These are phyloP conservation scores for Ruditapes philippinarum DNA, from an alignment of 1,140 invertebrate genomes.

Conservation along the genomic window DNA sequence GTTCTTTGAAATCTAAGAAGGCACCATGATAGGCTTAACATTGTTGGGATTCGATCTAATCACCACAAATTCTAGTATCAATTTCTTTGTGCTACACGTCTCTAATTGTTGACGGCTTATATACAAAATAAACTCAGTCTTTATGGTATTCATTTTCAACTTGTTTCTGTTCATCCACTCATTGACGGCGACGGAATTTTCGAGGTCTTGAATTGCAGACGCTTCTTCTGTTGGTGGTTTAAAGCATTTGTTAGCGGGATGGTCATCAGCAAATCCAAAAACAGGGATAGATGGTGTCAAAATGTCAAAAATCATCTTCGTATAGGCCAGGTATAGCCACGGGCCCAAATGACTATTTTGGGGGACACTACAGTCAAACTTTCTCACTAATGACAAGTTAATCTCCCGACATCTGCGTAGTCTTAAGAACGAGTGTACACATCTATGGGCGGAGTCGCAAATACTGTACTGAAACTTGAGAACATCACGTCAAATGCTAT, in stretches of 20 bases:
- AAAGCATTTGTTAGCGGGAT: neutral
- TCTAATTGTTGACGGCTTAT: too few species aligned
- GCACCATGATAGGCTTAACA: too few species aligned
- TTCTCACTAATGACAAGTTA: neutral
- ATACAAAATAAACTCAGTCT: too few species aligned
- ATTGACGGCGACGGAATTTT: too few species aligned
- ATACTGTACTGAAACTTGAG: slow-evolving; percentile 13
- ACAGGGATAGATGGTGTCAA: slow-evolving; percentile 17
- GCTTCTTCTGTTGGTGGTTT: neutral
- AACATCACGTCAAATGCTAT: too few species aligned
- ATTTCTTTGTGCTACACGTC: too few species aligned
- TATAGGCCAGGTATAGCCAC: slow-evolving; percentile 37
- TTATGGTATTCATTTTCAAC: too few species aligned
- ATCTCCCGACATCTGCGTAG: slow-evolving; percentile 13
- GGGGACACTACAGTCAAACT: slow-evolving; percentile 23
- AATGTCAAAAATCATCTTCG: slow-evolving; percentile 22
- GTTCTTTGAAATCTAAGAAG: too few species aligned
- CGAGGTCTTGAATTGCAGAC: too few species aligned
- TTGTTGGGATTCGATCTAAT: too few species aligned
- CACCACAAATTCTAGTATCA: too few species aligned
- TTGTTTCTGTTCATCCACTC: too few species aligned
- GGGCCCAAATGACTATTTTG: slow-evolving; percentile 24
- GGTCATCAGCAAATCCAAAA: slow-evolving; percentile 36
- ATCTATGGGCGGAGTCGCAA: neutral
- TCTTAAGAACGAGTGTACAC: slow-evolving; percentile 23